Conservation (phyloP, 2,888 invertebrate species). For the Cepaea hortensis region DNA sequence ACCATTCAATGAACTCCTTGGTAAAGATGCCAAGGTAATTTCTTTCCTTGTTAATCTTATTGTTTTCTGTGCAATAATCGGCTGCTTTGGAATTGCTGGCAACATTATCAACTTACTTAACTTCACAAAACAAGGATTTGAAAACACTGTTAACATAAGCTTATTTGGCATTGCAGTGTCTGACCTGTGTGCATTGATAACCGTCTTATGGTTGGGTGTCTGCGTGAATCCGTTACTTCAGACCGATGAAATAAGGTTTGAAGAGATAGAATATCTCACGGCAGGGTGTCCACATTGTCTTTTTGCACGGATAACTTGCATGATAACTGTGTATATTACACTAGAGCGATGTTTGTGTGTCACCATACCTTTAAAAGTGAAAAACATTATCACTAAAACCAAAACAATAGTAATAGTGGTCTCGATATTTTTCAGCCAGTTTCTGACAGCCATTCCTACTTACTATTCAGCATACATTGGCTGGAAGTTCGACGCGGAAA, state of each 20-base stretch:
- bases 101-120: slow-evolving; percentile 25
- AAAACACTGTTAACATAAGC: slow-evolving; percentile 14
- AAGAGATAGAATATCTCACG: slow-evolving; percentile 25
- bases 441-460: background rate
- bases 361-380: slow-evolving; percentile 21
- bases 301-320: slow-evolving; percentile 23
- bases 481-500: slow-evolving; percentile 5
- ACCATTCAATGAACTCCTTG: background rate
- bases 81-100: background rate
- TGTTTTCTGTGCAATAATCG: background rate
- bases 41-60: slow-evolving; percentile 10
- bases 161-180: slow-evolving; percentile 18
- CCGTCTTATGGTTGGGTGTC: background rate
- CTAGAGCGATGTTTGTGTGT: slow-evolving; percentile 25
- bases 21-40: background rate
- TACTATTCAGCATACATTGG: slow-evolving; percentile 7
- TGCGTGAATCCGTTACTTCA: slow-evolving; percentile 8
- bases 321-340: slow-evolving; percentile 32
- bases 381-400: slow-evolving; percentile 14
- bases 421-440: background rate
- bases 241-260: background rate
- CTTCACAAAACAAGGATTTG: slow-evolving; percentile 20
- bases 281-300: slow-evolving; percentile 15
- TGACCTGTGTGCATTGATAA: slow-evolving; percentile 10
- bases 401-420: background rate